phyloP scores from a whole-genome alignment of 1,140 invertebrate species.

The Melitaea cinxia region DNA sequence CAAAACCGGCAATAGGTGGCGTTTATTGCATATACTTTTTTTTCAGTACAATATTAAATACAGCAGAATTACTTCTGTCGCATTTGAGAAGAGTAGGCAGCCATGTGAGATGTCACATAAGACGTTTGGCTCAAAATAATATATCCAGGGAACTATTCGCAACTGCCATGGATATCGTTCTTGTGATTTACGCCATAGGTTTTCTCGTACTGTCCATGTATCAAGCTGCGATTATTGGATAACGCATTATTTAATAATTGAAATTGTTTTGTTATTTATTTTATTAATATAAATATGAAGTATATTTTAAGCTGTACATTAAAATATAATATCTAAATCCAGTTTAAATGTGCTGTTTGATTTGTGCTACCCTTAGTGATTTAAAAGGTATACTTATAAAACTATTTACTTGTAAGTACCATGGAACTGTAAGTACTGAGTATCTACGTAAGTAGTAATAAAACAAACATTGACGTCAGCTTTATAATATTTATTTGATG shows the following conservation, averaged over 20 bases:
- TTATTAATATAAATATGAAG: too few relatives aligned
- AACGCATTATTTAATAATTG: neutral
- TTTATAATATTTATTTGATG: too few relatives aligned
- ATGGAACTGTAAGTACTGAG: too few relatives aligned
- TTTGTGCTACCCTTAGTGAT: too few relatives aligned
- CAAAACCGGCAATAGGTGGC: neutral
- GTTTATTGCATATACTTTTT: constrained; percentile 3
- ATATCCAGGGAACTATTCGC: constrained; percentile 51
- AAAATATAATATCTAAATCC: too few relatives aligned
- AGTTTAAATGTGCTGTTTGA: too few relatives aligned
- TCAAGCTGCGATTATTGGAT: constrained; percentile 48
- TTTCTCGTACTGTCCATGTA: constrained; percentile 64
- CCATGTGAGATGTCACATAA: constrained; percentile 35
- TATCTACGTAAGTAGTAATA: too few relatives aligned
- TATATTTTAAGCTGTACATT: too few relatives aligned
- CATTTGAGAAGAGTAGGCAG: constrained; percentile 39
- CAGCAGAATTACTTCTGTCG: constrained; percentile 43
- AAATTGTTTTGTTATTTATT: neutral
- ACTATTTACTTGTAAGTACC: too few relatives aligned
- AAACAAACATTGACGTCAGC: too few relatives aligned
- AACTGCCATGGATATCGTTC: constrained; percentile 54
- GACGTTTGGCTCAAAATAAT: constrained; percentile 43
- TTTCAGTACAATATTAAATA: constrained; percentile 50
- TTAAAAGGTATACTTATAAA: too few relatives aligned
- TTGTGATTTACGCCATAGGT: constrained; percentile 59